Evolutionary conservation across 2,113 vertebrate genomes (phyloP).

Genomic region (Corvus moneduloides): DNA sequence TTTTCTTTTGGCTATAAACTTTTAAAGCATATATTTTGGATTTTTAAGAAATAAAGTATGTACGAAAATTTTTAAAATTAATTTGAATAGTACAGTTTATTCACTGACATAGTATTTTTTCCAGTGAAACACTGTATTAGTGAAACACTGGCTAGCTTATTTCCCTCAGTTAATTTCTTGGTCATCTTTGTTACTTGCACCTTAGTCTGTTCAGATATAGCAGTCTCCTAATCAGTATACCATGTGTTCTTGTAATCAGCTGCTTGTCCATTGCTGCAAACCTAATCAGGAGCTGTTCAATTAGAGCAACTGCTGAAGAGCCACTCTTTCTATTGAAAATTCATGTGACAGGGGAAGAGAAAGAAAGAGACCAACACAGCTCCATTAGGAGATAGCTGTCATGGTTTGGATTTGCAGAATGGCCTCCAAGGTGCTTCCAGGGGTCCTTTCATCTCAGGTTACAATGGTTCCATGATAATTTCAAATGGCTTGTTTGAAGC

Average conservation of each 20-base stretch:
- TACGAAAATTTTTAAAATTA: background rate
- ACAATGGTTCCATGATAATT: conserved; percentile 1
- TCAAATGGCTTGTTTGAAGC: conserved; percentile 46
- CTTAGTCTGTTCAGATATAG: background rate
- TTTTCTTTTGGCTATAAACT: background rate
- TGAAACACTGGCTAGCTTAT: background rate
- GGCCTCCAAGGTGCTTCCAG: background rate
- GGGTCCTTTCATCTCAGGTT: background rate
- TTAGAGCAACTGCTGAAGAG: background rate
- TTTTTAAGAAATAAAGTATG: background rate
- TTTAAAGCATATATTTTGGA: background rate
- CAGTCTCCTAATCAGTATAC: background rate
- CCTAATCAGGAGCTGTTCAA: conserved; percentile 22
- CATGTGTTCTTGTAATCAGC: background rate
- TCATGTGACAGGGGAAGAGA: background rate
- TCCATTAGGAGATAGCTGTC: background rate
- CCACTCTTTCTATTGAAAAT: background rate
- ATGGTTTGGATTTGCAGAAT: background rate
- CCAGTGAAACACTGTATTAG: background rate
- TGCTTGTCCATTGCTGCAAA: background rate
- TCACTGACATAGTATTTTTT: background rate
- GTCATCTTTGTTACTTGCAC: background rate
- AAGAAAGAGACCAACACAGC: background rate
- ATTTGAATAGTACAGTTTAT: background rate
- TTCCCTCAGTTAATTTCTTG: background rate